Evolutionary conservation across 2,888 invertebrate genomes (phyloP).

Genomic region (Chamaedrilus cognettii): DNA sequence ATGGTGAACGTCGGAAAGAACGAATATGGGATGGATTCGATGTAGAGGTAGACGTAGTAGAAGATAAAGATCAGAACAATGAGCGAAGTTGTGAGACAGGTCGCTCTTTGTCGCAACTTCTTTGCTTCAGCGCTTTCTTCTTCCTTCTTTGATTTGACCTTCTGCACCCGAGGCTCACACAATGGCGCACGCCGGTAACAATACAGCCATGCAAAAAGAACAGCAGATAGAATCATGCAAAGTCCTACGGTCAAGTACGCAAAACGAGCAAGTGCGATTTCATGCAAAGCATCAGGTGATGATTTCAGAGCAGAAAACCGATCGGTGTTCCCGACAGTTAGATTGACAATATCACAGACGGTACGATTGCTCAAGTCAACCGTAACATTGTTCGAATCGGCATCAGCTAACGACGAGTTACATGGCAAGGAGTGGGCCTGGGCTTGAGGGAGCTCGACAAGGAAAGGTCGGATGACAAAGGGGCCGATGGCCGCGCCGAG

Average conservation of each 20-base stretch:
- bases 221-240: conserved; percentile 2
- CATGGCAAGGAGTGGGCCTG: background rate
- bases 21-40: conserved; percentile 18
- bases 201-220: conserved; percentile 10
- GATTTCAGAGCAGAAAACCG: too few relatives aligned
- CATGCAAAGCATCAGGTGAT: background rate
- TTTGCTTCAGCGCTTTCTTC: background rate
- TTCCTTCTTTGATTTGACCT: background rate
- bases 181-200: conserved; percentile 1
- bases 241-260: conserved; percentile 23
- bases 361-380: background rate
- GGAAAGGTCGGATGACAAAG: conserved; percentile 25
- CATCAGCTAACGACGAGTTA: background rate
- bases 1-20: conserved; percentile 21
- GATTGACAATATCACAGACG: background rate
- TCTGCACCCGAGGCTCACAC: background rate
- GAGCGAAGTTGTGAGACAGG: background rate
- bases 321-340: background rate
- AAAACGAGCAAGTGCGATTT: conserved; percentile 6
- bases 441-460: conserved; percentile 19
- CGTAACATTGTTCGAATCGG: background rate
- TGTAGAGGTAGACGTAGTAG: conserved; percentile 20
- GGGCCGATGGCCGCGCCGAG: conserved; percentile 28
- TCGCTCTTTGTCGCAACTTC: background rate
- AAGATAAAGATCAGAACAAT: conserved; percentile 19